Evolutionary conservation across 2,888 invertebrate species (phyloP).

Genomic region (Pollenia griseotomentosa): DNA sequence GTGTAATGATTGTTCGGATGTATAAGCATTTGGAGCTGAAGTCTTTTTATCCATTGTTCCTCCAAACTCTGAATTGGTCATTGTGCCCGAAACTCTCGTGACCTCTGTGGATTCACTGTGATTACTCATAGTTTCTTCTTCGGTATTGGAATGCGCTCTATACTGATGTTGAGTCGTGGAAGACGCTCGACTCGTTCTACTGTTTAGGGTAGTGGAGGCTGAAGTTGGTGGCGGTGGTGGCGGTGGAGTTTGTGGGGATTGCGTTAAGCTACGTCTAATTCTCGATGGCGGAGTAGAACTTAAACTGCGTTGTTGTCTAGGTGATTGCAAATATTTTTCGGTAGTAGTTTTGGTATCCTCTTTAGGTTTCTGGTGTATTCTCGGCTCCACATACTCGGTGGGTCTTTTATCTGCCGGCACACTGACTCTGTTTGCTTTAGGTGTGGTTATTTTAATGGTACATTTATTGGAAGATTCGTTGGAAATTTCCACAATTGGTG

Average conservation of each 20-base stretch:
- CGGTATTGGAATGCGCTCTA: slow-evolving; percentile 72
- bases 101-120: slow-evolving; percentile 83
- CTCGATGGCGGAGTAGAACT: slow-evolving; percentile 37
- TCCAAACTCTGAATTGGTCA: slow-evolving; percentile 79
- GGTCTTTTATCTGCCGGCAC: slow-evolving; percentile 54
- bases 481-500: slow-evolving; percentile 83
- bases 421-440: slow-evolving; percentile 65
- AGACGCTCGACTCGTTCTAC: slow-evolving; percentile 72
- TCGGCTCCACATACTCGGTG: slow-evolving; percentile 71
- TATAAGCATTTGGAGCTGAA: slow-evolving; percentile 31
- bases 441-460: slow-evolving; percentile 79
- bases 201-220: slow-evolving; percentile 74
- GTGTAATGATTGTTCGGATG: not conserved
- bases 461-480: slow-evolving; percentile 77
- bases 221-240: slow-evolving; percentile 74
- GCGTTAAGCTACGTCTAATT: slow-evolving; percentile 36
- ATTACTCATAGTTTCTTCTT: slow-evolving; percentile 82
- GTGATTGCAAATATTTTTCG: slow-evolving; percentile 41
- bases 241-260: slow-evolving; percentile 70
- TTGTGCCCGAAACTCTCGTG: slow-evolving; percentile 82
- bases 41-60: slow-evolving; percentile 78
- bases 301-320: slow-evolving; percentile 30
- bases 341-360: not conserved
- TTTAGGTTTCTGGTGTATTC: slow-evolving; percentile 54
- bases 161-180: slow-evolving; percentile 55